phyloP scores from a whole-genome alignment of 2,888 invertebrate genomes.

The Caenorhabditis virilis region DNA sequence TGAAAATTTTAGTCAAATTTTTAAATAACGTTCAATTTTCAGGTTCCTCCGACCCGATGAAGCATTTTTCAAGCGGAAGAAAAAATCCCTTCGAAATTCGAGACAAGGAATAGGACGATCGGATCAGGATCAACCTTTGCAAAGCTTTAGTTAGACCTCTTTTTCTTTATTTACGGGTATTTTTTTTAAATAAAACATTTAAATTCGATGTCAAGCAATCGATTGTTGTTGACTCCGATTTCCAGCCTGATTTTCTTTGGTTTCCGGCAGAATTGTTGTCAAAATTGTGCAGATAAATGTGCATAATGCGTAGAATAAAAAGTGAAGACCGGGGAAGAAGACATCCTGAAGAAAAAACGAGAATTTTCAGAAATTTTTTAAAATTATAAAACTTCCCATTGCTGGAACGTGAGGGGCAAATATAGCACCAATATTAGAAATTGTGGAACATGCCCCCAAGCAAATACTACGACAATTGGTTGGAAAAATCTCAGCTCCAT shows the following conservation, averaged over 20 bases:
- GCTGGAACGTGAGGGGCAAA: constrained; percentile 45
- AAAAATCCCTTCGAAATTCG: constrained; percentile 12
- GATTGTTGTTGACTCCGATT: constrained; percentile 34
- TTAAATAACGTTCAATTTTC: constrained; percentile 3
- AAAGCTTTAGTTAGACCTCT: no score
- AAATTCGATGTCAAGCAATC: constrained; percentile 22
- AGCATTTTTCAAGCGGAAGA: constrained; percentile 18
- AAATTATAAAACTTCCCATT: constrained; percentile 24
- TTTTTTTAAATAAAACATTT: background rate
- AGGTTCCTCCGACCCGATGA: constrained; percentile 35
- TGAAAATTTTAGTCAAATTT: background rate
- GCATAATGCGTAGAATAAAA: constrained; percentile 33
- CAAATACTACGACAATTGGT: constrained; percentile 51
- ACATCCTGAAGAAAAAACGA: constrained; percentile 17
- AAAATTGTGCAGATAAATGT: constrained; percentile 32
- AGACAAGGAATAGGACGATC: no score
- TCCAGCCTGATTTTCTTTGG: constrained; percentile 21
- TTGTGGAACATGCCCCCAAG: constrained; percentile 50
- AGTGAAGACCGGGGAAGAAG: constrained; percentile 33
- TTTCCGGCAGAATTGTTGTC: constrained; percentile 40
- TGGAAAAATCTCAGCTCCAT: constrained; percentile 59
- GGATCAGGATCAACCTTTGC: constrained; percentile 31
- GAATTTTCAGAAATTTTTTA: background rate
- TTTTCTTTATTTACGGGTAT: no score
- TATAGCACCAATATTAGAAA: constrained; percentile 50